Conservation (phyloP, 2,888 invertebrate species). For the Apamea sordens region DNA sequence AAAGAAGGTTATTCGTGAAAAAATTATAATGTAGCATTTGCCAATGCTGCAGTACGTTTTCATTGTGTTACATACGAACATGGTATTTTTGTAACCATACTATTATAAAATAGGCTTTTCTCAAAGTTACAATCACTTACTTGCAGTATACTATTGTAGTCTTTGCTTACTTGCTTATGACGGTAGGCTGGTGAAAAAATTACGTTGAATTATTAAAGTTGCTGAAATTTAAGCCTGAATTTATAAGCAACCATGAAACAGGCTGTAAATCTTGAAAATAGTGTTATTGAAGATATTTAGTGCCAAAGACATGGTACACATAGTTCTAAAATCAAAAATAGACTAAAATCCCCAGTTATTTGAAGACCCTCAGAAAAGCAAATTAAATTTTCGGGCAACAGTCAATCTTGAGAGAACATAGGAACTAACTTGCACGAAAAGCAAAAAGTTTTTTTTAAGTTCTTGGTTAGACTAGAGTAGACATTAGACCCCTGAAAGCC, state of each 20-base stretch:
- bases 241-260: conserved; percentile 1
- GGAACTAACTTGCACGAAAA: background rate
- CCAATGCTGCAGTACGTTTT: too few species aligned
- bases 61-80: background rate
- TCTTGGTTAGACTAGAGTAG: background rate
- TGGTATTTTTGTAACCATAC: background rate
- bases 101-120: background rate
- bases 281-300: background rate
- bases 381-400: conserved; percentile 4
- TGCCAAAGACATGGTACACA: background rate
- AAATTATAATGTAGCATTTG: too few species aligned
- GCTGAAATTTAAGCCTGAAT: conserved; percentile 2
- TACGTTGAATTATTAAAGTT: background rate
- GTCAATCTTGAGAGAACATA: background rate
- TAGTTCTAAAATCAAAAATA: background rate
- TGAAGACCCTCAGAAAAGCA: background rate
- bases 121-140: too few species aligned
- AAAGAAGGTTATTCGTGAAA: too few species aligned
- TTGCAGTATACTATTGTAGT: too few species aligned
- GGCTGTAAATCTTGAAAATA: background rate
- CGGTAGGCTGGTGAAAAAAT: background rate
- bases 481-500: background rate
- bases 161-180: too few species aligned
- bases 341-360: background rate
- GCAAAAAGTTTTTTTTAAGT: background rate